Evolutionary conservation across 2,113 vertebrate species (phyloP).

Genomic region (Cephalopterus ornatus): DNA sequence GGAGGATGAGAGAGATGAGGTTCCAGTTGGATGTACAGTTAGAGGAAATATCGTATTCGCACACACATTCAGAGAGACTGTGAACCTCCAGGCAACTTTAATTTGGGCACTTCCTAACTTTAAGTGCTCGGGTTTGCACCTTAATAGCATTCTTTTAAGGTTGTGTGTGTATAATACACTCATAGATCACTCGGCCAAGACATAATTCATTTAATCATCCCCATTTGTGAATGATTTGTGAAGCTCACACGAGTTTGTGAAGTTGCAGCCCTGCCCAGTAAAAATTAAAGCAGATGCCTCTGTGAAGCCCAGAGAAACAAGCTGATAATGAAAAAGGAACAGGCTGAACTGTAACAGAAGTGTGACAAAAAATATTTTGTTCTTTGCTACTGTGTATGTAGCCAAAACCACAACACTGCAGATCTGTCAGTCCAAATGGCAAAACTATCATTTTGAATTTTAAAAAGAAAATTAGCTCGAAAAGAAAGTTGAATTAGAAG

Average conservation of each 20-base stretch:
- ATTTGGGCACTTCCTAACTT: constrained; percentile 35
- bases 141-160: constrained; percentile 18
- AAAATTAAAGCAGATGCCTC: constrained; percentile 56
- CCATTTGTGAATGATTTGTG: constrained; percentile 41
- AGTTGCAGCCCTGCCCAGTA: background rate
- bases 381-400: constrained; percentile 37
- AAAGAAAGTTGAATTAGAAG: background rate
- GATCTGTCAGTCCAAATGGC: constrained; percentile 40
- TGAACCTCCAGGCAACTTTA: background rate
- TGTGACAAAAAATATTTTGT: constrained; percentile 64
- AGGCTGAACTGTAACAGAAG: constrained; percentile 58
- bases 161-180: background rate
- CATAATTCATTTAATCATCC: constrained; percentile 35
- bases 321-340: constrained; percentile 42
- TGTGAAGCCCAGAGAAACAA: constrained; percentile 5
- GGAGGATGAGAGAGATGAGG: background rate
- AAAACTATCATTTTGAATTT: background rate
- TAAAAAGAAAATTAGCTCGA: background rate
- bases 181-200: constrained; percentile 26
- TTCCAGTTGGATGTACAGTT: constrained; percentile 1
- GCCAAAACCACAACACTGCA: constrained; percentile 65
- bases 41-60: background rate
- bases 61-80: background rate
- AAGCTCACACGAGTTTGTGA: background rate
- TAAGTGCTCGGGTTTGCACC: constrained; percentile 17